phyloP scores from a whole-genome alignment of 2,797 vertebrate species.

The Gadopsis marmoratus region DNA sequence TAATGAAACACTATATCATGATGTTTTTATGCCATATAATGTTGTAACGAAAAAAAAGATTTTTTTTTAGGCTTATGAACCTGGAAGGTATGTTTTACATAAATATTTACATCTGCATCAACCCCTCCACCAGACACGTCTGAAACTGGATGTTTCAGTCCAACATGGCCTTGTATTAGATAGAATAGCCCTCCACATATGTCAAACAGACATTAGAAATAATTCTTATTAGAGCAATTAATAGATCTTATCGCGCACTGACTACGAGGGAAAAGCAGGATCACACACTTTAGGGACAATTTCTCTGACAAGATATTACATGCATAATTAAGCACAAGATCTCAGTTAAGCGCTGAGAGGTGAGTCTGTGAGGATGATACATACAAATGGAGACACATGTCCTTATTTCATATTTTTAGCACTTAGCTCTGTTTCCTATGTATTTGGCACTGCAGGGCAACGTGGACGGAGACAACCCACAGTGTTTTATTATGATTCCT shows the following conservation, averaged over 20 bases:
- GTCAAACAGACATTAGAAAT: conserved; percentile 15
- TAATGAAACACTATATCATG: neutral
- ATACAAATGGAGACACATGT: conserved; percentile 39
- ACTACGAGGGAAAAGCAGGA: conserved; percentile 51
- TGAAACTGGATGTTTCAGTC: neutral
- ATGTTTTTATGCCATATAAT: neutral
- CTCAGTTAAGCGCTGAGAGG: conserved; percentile 52
- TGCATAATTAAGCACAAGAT: conserved; percentile 76
- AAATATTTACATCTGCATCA: neutral
- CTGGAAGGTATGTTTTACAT: neutral
- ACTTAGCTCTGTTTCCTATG: neutral
- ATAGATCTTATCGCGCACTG: conserved; percentile 50
- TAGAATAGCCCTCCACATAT: neutral
- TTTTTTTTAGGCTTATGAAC: neutral
- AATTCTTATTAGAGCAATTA: conserved; percentile 55
- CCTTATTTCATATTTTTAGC: conserved; percentile 55
- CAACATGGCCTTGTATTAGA: conserved; percentile 1
- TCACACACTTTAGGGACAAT: conserved; percentile 62
- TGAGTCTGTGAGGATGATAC: conserved; percentile 57
- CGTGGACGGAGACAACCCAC: conserved; percentile 10
- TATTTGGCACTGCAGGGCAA: conserved; percentile 14
- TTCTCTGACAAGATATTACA: conserved; percentile 71
- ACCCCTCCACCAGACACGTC: neutral
- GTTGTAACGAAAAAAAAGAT: too few species aligned
- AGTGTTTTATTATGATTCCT: conserved; percentile 53